Conservation (phyloP, 2,888 invertebrate genomes). For the Campoplex nolae region DNA sequence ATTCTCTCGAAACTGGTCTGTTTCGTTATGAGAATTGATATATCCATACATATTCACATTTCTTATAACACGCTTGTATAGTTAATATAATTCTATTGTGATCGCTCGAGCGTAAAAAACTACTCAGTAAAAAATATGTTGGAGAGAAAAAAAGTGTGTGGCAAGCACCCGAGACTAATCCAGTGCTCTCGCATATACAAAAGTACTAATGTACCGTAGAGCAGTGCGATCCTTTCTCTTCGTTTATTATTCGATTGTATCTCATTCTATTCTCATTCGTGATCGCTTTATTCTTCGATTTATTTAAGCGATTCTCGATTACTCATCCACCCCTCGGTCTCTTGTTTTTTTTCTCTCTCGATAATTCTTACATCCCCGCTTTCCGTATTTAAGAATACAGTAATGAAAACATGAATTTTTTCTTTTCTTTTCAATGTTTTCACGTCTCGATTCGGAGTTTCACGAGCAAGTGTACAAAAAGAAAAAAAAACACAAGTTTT, state of each 20-base stretch:
- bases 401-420: not conserved
- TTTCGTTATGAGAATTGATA: not conserved
- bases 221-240: slow-evolving; percentile 54
- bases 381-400: not conserved
- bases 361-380: not conserved
- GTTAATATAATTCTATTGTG: slow-evolving; percentile 69
- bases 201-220: slow-evolving; percentile 2
- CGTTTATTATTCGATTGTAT: slow-evolving; percentile 56
- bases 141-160: slow-evolving; percentile 22
- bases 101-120: slow-evolving; percentile 69
- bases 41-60: not conserved
- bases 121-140: slow-evolving; percentile 63
- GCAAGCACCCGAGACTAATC: not conserved
- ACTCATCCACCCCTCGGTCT: not conserved
- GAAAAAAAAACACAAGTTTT: no score
- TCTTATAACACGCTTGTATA: slow-evolving; percentile 29
- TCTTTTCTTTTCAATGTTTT: not conserved
- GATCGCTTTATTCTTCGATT: slow-evolving; percentile 36
- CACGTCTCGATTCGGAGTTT: not conserved
- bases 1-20: not conserved
- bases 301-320: slow-evolving; percentile 16
- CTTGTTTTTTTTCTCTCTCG: not conserved
- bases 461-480: no score
- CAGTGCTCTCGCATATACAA: not conserved
- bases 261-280: slow-evolving; percentile 21